Conservation (phyloP, 2,797 vertebrate genomes). For the Hydrocynus forskahlii region DNA sequence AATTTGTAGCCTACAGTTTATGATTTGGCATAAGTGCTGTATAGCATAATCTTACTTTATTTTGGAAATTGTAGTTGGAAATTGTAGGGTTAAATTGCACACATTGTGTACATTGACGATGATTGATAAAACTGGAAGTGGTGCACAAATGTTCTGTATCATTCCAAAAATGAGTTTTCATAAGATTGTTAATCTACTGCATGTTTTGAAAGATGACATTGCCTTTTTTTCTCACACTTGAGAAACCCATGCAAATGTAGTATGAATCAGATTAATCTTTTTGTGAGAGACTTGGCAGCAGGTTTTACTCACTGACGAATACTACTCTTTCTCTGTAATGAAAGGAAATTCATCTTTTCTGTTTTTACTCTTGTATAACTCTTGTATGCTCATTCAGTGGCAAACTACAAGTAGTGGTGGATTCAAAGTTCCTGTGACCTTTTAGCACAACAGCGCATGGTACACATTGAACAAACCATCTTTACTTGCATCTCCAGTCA, state of each 20-base stretch:
- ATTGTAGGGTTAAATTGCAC: conserved; percentile 13
- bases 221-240: conserved; percentile 41
- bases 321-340: conserved; percentile 9
- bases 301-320: conserved; percentile 1
- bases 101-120: not conserved
- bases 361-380: not conserved
- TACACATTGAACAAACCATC: not conserved
- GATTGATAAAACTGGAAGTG: conserved; percentile 12
- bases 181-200: conserved; percentile 20
- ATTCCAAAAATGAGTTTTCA: conserved; percentile 33
- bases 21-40: conserved; percentile 43
- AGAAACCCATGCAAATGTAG: conserved; percentile 34
- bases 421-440: conserved; percentile 12
- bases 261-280: conserved; percentile 25
- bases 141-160: conserved; percentile 9
- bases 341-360: not conserved
- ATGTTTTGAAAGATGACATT: conserved; percentile 41
- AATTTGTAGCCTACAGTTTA: conserved; percentile 43
- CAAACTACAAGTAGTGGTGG: conserved; percentile 12
- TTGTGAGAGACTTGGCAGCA: not conserved
- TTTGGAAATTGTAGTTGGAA: conserved; percentile 19
- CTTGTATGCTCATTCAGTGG: conserved; percentile 10
- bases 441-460: conserved; percentile 17
- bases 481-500: not conserved
- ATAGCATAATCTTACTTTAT: conserved; percentile 25